phyloP scores from a whole-genome alignment of 2,888 invertebrate genomes.

The Geophilus truncorum region DNA sequence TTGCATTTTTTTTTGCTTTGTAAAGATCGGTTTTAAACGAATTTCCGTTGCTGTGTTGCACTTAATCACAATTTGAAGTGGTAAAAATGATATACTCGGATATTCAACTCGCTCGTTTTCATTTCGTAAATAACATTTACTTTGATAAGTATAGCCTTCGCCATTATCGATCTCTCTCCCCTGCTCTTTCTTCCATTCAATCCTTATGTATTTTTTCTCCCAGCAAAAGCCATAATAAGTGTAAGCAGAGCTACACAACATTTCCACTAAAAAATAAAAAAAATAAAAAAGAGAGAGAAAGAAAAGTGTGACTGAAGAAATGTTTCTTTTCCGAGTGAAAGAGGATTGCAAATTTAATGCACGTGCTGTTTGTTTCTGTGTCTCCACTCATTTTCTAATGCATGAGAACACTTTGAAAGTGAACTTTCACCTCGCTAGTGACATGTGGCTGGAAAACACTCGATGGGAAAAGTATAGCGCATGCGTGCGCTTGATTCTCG shows the following conservation, averaged over 20 bases:
- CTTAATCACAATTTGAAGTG: background rate
- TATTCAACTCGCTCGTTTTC: background rate
- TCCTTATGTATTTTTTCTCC: background rate
- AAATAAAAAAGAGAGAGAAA: background rate
- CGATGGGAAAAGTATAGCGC: slow-evolving; percentile 17
- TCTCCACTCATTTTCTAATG: slow-evolving; percentile 27
- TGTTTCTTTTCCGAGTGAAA: background rate
- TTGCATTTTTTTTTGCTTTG: background rate
- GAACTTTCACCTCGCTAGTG: slow-evolving; percentile 25
- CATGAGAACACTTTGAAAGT: slow-evolving; percentile 22
- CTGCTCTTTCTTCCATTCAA: background rate
- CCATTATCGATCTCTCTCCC: background rate
- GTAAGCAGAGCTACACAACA: background rate
- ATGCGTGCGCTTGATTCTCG: slow-evolving; percentile 27
- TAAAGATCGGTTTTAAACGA: too few species aligned
- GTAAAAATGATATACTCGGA: background rate
- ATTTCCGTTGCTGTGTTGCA: too few species aligned
- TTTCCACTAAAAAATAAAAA: background rate
- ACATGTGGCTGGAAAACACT: slow-evolving; percentile 27
- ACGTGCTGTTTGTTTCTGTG: slow-evolving; percentile 27
- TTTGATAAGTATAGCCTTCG: slow-evolving; percentile 3
- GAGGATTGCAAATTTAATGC: slow-evolving; percentile 24
- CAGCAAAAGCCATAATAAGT: background rate
- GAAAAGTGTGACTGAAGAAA: background rate
- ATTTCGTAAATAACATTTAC: background rate